Evolutionary conservation across 2,797 vertebrate species (phyloP), one percentile per base, ranked within the genome.

Genomic region (Gymnothorax reevesii): DNA sequence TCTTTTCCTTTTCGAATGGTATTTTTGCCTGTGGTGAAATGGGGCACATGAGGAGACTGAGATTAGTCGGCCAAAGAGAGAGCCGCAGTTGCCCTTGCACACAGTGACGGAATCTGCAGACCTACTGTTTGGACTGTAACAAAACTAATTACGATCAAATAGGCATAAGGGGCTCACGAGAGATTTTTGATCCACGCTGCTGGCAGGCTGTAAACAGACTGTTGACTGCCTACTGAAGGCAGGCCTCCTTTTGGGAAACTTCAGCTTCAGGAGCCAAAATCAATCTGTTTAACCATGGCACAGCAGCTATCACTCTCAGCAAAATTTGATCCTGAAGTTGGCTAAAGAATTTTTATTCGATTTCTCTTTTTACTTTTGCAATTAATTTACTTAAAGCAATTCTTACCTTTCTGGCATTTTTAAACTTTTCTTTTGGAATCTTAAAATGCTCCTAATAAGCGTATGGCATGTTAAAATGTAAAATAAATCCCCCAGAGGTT

Each of bases 181-280:
- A 80, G 88, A 83, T 89, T 83, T 86, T 62, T 89, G 90, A 87
- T 90, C 87, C 57, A 85, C 20, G 55, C 77, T 85, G 89, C 89
- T 92, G 91, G 89, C 90, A 93, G 89, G 92, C 93, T 90, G 87
- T 93, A 86, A 82, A 77, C 4, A 25, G 87, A 52, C 90, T 92
- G 93, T 86, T 89, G 87, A 82, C 83, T 87, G 87, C 90, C 90
- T 89, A 20, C 22, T 57, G 7, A 83, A 42, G 64, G 59, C 49
- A 55, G 54, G 17, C 33, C 86, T 83, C 54, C 52, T 4, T 85
- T 42, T 77, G 57, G 66, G 13, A 49, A 42, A 54, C 22, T 55
- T 59, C 4, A 64, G 12, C 20, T 33, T 17, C 82, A 82, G 60
- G 60, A 83, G 90, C 80, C 87, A 90, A 89, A 86, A 85, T 86